Percentiles rank a stretch among this genome's conserved stretches.
Evolutionary conservation across 2,797 vertebrate species (phyloP).

Genomic region (Pristis pectinata): DNA sequence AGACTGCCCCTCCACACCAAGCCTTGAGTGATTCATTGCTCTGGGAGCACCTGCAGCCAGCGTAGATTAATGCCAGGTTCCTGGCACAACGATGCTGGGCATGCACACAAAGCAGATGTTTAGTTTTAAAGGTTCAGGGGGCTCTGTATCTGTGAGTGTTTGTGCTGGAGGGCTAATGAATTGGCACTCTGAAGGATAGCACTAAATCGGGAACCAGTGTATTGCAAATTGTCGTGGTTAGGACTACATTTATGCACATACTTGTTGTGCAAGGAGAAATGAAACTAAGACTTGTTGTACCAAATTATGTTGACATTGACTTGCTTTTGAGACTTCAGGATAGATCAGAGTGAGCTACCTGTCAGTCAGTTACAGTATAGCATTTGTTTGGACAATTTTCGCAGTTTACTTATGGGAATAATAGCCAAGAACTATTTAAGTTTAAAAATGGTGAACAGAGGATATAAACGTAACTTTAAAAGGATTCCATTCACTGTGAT

Average conservation of each 20-base stretch:
- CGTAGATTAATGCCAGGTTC: no score
- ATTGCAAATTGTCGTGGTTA: neutral
- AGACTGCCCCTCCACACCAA: no score
- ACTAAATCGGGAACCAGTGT: no score
- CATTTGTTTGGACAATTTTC: neutral
- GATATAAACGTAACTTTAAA: neutral
- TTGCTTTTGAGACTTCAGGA: neutral
- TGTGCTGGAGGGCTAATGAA: no score
- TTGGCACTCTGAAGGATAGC: no score
- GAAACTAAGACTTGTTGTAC: neutral
- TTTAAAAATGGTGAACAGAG: neutral
- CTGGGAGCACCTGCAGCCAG: no score
- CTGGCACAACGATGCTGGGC: no score
- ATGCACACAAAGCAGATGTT: no score
- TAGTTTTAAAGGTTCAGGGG: no score
- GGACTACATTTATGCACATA: neutral
- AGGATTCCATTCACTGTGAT: neutral
- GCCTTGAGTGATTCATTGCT: no score
- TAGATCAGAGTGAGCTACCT: neutral
- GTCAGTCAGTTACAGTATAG: neutral
- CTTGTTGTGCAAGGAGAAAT: neutral
- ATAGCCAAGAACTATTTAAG: neutral
- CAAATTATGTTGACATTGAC: neutral
- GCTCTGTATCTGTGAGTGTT: no score
- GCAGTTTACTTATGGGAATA: neutral